phyloP scores from a whole-genome alignment of 2,797 vertebrate species.

The Lagocephalus sceleratus region DNA sequence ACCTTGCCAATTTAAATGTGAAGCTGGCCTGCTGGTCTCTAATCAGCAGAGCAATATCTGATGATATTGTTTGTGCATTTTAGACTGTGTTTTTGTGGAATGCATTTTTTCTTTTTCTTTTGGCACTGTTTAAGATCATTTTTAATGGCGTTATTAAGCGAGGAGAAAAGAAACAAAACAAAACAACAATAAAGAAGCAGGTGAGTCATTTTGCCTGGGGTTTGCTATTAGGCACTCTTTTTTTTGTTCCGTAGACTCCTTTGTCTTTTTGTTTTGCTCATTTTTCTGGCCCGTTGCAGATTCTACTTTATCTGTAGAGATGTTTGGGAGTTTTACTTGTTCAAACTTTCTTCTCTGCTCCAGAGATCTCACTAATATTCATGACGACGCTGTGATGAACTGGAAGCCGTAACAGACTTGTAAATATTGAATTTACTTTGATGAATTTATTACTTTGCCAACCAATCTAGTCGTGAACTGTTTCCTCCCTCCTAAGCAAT shows the following conservation, averaged over 20 bases:
- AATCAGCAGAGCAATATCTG: conserved; percentile 12
- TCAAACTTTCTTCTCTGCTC: not conserved
- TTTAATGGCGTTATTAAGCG: not conserved
- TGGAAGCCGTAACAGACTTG: not conserved
- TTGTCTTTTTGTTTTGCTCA: not conserved
- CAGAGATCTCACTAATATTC: not conserved
- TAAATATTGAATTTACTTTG: too few species aligned
- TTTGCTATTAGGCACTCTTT: not conserved
- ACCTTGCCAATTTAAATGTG: not conserved
- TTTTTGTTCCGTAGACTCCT: not conserved
- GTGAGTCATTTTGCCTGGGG: not conserved
- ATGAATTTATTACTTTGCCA: too few species aligned
- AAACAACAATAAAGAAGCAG: conserved; percentile 5
- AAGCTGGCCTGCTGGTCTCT: conserved; percentile 10
- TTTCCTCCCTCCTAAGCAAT: too few species aligned
- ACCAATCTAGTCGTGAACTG: too few species aligned
- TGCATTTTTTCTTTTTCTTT: conserved; percentile 5
- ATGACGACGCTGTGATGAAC: not conserved
- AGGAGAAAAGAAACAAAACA: not conserved
- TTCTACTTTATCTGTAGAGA: not conserved
- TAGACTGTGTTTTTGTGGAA: conserved; percentile 7
- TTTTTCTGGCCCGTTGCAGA: not conserved
- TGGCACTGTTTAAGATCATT: conserved; percentile 2
- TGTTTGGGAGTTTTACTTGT: not conserved
- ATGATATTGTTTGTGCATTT: conserved; percentile 5